Percentiles rank a stretch among this genome's conserved stretches.
These are phyloP conservation scores for Papilio glaucus DNA, from an alignment of 1,140 invertebrate species.

Conservation along the genomic window DNA sequence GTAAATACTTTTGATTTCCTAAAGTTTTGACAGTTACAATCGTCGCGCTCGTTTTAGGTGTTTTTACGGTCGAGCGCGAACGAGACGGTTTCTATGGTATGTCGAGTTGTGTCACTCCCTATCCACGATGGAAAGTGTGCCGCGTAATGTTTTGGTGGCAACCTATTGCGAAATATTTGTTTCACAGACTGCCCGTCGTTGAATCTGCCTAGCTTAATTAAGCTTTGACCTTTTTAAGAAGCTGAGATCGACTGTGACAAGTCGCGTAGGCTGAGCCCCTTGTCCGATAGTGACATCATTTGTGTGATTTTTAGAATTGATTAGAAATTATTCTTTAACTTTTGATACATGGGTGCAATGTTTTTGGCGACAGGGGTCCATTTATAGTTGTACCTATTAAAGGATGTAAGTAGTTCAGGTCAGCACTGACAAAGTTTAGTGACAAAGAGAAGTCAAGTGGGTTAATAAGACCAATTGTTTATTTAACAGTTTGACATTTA, in stretches of 20 bases:
- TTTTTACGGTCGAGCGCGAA: constrained; percentile 49
- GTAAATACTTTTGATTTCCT: constrained; percentile 67
- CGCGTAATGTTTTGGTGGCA: constrained; percentile 73
- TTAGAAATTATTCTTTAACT: constrained; percentile 44
- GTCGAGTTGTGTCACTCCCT: constrained; percentile 64
- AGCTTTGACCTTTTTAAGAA: constrained; percentile 40
- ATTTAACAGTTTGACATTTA: neutral
- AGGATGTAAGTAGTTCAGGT: constrained; percentile 52
- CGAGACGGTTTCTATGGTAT: constrained; percentile 55
- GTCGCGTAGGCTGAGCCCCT: constrained; percentile 60
- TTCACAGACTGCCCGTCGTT: constrained; percentile 49
- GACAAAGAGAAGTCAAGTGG: constrained; percentile 44
- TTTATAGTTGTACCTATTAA: too few relatives aligned
- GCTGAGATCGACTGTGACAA: constrained; percentile 57
- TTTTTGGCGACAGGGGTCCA: neutral
- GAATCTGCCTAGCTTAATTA: constrained; percentile 54
- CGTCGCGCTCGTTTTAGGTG: constrained; percentile 52
- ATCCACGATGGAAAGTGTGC: constrained; percentile 70
- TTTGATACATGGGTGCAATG: neutral
- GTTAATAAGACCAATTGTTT: constrained; percentile 42
- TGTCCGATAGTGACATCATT: constrained; percentile 64
- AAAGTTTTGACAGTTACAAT: constrained; percentile 74
- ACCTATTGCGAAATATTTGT: constrained; percentile 73
- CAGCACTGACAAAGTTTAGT: constrained; percentile 37
- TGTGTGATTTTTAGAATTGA: constrained; percentile 59